Evolutionary conservation across 2,888 invertebrate species (phyloP), one percentile per base, ranked within the genome.

Genomic region (Hylaea fasciaria): DNA sequence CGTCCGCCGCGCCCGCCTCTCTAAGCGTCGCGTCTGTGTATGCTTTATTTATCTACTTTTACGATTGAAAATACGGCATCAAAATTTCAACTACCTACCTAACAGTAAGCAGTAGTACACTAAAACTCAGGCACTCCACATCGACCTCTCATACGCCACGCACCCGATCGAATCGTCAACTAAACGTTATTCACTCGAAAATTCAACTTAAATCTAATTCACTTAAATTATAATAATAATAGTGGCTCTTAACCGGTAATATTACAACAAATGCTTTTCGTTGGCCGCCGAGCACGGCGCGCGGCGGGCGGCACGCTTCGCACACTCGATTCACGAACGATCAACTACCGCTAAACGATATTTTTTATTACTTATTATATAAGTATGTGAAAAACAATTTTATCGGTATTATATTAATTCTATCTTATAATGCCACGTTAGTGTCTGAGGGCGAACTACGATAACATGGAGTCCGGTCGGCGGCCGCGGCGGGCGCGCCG

Each of bases 41-140:
- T 87, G 89, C 89, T 85, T 86, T 83, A 81, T 84, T 86, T 83
- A 83, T 81, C 90, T 91, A 91, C 91, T 72, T 22, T 85, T 90
- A 90, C 89, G 85, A 88, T 90, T 86, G 80, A 89, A 89, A 90
- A 90, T 90, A 88, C 87, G 88, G 88, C 88, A 81, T 91, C 88
- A 86, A 90, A 91, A 91, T 90, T 89, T 86, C 89, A 91, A 91
- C 91, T 91, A 91, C 91, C 91, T 91, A 92, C 92, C 92, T 91
- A 92, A 91, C 90, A 90, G 90, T 92, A 91, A 92, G 92, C 92
- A 86, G 91, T 88, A 89, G 90, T 91, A 88, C 86, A 83, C 90
- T 90, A 89, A 80, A 84, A 85, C 86, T 83, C 92, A 90, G 89
- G 88, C 91, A 91, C 90, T 87, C 91, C 87, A 88, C 89, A 88